Base-by-base conservation (phyloP, 2,797 vertebrate genomes). In the Molothrus ater region DNA sequence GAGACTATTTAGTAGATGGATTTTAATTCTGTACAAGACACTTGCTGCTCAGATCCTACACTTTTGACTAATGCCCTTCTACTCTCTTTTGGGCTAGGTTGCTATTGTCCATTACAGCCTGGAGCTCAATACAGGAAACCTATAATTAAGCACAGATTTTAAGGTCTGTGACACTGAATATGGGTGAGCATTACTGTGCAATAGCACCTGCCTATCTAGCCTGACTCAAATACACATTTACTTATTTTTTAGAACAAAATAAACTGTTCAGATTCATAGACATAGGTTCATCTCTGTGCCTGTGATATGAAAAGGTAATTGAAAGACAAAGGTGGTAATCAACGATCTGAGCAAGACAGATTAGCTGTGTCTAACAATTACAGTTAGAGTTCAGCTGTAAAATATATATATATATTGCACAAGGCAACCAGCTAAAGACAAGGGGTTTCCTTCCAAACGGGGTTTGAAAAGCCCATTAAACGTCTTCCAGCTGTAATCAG, bases 341-440 rank as follows among this genome's bases (percentile, higher is more conserved):
- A 97, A 94, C 13, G 36, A 92, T 96, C 86, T 91, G 92, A 97
- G 93, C 92, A 91, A 96, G 90, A 93, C 85, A 93, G 94, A 88
- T 65, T 86, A 90, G 96, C 92, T 79, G 79, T 86, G 80, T 93
- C 94, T 92, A 95, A 96, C 20, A 9, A 85, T 91, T 25, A 94
- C 75, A 94, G 89, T 92, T 96, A 95, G 82, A 97, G 92, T 93
- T 97, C 97, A 98, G 97, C 95, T 97, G 84, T 96, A 90, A 95
- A 80, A 95, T 84, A 96, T 57, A 96, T 42, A 42, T 71, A 42
- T 71, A 96, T 93, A 92, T 93, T 97, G 97, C 97, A 97, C 95
- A 91, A 91, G 96, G 95, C 93, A 97, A 96, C 95, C 96, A 96
- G 96, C 96, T 93, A 89, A 95, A 88, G 92, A 95, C 87, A 56